phyloP scores from a whole-genome alignment of 2,888 invertebrate genomes.

The Exocentrus adspersus region DNA sequence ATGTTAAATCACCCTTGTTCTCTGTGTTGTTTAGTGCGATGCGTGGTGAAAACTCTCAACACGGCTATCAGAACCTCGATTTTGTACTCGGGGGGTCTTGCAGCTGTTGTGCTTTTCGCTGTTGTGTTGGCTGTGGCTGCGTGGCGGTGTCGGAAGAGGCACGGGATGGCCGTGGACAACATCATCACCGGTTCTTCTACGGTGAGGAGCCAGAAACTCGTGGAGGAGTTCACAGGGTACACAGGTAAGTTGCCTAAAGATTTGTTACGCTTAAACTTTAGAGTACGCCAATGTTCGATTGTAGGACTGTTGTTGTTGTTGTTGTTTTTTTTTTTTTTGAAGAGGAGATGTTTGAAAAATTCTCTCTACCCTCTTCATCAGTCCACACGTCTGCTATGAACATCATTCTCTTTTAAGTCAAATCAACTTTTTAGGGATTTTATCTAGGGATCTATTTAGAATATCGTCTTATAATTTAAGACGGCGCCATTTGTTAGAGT shows the following conservation, averaged over 20 bases:
- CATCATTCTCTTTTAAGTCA: too few relatives aligned
- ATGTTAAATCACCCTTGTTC: constrained; percentile 67
- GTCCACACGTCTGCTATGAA: too few relatives aligned
- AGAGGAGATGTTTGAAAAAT: too few relatives aligned
- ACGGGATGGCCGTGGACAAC: constrained; percentile 66
- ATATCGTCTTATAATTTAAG: too few relatives aligned
- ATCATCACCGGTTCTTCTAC: constrained; percentile 71
- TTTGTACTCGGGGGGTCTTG: constrained; percentile 70
- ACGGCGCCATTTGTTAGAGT: too few relatives aligned
- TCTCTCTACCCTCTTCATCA: too few relatives aligned
- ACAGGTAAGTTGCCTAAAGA: constrained; percentile 49
- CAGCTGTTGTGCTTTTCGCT: constrained; percentile 65
- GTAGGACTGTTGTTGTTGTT: too few relatives aligned
- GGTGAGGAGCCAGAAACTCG: constrained; percentile 70
- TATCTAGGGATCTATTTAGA: too few relatives aligned
- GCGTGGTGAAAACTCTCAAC: constrained; percentile 69
- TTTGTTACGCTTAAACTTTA: too few relatives aligned
- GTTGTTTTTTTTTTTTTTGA: too few relatives aligned
- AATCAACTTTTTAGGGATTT: too few relatives aligned
- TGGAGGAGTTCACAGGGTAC: constrained; percentile 67
- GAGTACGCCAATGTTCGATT: too few relatives aligned
- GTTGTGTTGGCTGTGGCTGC: constrained; percentile 67
- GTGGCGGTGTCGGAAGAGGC: constrained; percentile 70
- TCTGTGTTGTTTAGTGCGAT: constrained; percentile 73
- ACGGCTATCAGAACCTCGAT: constrained; percentile 68